These are phyloP conservation scores for Tenrec ecaudatus DNA, from an alignment of 2,113 vertebrate genomes.

Conservation along the genomic window DNA sequence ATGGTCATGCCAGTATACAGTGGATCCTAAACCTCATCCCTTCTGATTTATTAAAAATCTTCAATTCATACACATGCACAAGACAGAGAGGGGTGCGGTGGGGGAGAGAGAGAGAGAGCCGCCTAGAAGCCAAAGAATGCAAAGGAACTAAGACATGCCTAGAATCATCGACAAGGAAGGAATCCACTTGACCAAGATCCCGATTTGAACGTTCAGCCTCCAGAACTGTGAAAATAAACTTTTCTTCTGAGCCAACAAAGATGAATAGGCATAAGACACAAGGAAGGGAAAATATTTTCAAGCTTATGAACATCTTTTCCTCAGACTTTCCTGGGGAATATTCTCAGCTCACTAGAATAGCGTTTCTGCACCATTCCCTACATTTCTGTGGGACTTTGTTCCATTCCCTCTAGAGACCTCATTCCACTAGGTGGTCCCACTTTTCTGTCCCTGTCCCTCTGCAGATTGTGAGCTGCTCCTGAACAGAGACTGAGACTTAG, in stretches of 20 bases:
- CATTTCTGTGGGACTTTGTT: background rate
- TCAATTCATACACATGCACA: background rate
- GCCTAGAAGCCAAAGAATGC: background rate
- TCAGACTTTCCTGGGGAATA: background rate
- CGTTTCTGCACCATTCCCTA: no score
- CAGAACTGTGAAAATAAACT: background rate
- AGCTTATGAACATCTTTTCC: no score
- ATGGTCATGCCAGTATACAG: background rate
- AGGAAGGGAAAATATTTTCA: background rate
- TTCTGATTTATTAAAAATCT: background rate
- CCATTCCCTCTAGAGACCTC: background rate
- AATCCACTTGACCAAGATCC: background rate
- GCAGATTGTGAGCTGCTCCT: no score
- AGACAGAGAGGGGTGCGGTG: no score
- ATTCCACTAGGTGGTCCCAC: rapidly evolving
- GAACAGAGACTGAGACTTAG: no score
- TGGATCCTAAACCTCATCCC: background rate
- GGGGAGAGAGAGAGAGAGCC: background rate
- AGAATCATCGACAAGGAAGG: background rate
- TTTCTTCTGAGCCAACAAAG: background rate
- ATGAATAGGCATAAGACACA: background rate
- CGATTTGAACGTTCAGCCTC: background rate
- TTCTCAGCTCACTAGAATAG: background rate
- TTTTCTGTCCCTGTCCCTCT: background rate
- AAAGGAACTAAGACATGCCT: background rate